Evolutionary conservation across 2,797 vertebrate genomes (phyloP), one percentile per base, ranked within the genome.

Genomic region (Oreochromis grahami): DNA sequence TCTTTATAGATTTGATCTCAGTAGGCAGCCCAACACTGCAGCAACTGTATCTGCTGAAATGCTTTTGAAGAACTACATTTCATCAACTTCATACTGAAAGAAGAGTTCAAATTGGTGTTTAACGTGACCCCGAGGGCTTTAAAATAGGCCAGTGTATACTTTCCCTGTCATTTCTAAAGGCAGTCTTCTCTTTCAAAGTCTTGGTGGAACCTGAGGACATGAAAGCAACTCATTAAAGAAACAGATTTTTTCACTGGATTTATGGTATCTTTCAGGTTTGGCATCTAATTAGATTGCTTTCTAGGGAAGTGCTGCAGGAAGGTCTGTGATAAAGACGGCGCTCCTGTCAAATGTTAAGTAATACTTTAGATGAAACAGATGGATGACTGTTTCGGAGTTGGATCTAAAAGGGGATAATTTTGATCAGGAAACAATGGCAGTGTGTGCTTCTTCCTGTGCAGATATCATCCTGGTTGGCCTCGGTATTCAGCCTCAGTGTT

Each of bases 191-290:
- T 87, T 80, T 82, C 29, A 88, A 92, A 81, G 84, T 80, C 87
- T 83, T 76, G 48, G 48, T 83, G 78, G 55, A 90, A 93, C 87
- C 85, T 10, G 52, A 81, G 68, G 68, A 90, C 87, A 90, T 91
- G 84, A 92, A 88, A 93, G 87, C 32, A 80, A 63, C 83, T 92
- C 85, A 84, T 91, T 92, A 93, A 85, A 91, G 79, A 84, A 80
- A 77, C 60, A 36, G 79, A 81, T 84, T 89, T 92, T 70, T 89
- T 76, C 78, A 52, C 34, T 48, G 58, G 80, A 84, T 91, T 84
- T 77, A 70, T 81, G 82, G 82, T 83, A 53, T 89, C 84, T 86
- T 91, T 91, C 77, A 91, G 87, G 86, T 87, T 81, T 76, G 82
- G 80, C 43, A 80, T 91, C 79, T 87, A 91, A 93, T 93, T 90